phyloP scores from a whole-genome alignment of 2,113 vertebrate species.

The Centrocercus urophasianus region DNA sequence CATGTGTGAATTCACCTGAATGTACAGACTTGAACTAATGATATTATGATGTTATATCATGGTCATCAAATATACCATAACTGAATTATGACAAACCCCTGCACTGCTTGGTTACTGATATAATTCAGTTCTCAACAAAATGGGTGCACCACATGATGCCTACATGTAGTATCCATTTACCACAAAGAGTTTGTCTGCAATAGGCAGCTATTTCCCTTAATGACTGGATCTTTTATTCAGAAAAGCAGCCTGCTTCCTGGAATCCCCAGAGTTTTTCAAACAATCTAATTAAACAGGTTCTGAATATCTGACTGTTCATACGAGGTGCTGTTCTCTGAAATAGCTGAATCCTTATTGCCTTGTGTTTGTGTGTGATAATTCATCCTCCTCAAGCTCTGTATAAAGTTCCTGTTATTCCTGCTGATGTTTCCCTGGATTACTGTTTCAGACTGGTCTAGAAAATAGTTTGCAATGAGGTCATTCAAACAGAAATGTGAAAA shows the following conservation, averaged over 20 bases:
- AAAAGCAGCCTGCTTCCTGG: neutral
- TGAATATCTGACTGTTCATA: neutral
- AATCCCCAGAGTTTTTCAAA: neutral
- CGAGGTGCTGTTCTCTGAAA: neutral
- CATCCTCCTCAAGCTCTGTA: neutral
- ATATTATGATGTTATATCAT: neutral
- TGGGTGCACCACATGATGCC: neutral
- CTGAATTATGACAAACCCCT: neutral
- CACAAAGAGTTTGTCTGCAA: neutral
- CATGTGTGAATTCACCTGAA: neutral
- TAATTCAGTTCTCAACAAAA: neutral
- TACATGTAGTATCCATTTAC: neutral
- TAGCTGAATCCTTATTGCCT: neutral
- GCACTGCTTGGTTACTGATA: neutral
- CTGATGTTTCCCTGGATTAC: neutral
- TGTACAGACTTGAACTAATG: neutral
- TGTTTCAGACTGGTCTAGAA: conserved; percentile 1
- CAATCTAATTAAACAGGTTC: neutral
- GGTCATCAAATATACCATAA: neutral
- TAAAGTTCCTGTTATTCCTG: neutral
- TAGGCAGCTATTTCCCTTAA: neutral
- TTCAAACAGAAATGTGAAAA: neutral
- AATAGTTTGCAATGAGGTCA: neutral
- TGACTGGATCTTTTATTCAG: conserved; percentile 1
- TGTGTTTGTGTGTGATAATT: neutral